phyloP scores from a whole-genome alignment of 2,797 vertebrate genomes.

The Apogon hyalosoma region DNA sequence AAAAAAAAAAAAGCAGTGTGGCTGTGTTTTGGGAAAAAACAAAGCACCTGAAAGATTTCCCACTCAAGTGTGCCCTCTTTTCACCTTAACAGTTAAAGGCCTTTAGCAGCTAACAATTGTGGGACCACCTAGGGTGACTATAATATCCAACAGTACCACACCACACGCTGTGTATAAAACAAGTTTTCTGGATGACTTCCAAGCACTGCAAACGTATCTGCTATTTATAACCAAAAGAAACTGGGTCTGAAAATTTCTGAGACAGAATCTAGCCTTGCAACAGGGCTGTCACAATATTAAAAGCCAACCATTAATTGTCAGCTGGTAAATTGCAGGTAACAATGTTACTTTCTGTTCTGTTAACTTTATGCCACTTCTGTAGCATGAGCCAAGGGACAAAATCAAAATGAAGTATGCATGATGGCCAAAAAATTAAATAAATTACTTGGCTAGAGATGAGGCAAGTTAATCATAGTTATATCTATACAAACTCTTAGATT shows the following conservation, averaged over 20 bases:
- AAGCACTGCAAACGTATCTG: background rate
- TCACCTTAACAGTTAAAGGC: background rate
- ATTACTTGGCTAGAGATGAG: too few relatives aligned
- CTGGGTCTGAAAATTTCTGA: slow-evolving; percentile 3
- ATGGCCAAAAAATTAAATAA: too few relatives aligned
- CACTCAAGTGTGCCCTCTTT: slow-evolving; percentile 9
- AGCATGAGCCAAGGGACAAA: too few relatives aligned
- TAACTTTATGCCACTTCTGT: too few relatives aligned
- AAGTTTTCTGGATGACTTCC: slow-evolving; percentile 17
- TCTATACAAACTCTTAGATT: too few relatives aligned
- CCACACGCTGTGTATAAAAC: slow-evolving; percentile 17
- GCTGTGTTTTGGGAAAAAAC: background rate
- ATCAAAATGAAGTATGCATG: too few relatives aligned
- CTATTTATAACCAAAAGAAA: slow-evolving; percentile 40
- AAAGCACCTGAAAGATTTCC: slow-evolving; percentile 35
- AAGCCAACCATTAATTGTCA: too few relatives aligned
- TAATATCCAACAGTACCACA: slow-evolving; percentile 5
- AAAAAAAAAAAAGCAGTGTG: slow-evolving; percentile 12
- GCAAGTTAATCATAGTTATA: too few relatives aligned
- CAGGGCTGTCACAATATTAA: too few relatives aligned
- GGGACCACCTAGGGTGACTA: slow-evolving; percentile 5
- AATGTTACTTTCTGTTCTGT: too few relatives aligned
- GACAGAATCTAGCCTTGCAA: slow-evolving; percentile 17
- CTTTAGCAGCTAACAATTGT: slow-evolving; percentile 11
- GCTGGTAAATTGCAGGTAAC: too few relatives aligned